phyloP scores from a whole-genome alignment of 2,888 invertebrate genomes.

The Drosophila dives region DNA sequence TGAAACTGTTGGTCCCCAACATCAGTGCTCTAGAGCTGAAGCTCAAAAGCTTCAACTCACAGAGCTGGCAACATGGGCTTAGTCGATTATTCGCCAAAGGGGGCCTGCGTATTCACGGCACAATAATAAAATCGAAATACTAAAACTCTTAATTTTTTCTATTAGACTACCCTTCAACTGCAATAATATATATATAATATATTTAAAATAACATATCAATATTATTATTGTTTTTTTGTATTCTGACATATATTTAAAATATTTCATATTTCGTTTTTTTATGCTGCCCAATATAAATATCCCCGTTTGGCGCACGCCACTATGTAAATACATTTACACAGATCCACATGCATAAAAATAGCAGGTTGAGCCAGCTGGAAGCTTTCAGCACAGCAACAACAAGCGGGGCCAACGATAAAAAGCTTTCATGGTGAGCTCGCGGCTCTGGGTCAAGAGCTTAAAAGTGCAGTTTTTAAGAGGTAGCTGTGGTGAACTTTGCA shows the following conservation, averaged over 20 bases:
- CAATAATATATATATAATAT: not conserved
- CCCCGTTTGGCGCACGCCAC: slow-evolving; percentile 15
- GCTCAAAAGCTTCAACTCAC: slow-evolving; percentile 55
- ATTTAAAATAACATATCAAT: not conserved
- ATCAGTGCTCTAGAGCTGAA: slow-evolving; percentile 53
- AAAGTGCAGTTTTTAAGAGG: slow-evolving; percentile 43
- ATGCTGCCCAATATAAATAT: not conserved
- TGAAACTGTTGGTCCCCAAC: slow-evolving; percentile 55
- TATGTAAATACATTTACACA: slow-evolving; percentile 30
- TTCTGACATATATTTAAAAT: not conserved
- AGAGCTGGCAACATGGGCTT: slow-evolving; percentile 31
- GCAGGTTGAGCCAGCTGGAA: slow-evolving; percentile 60
- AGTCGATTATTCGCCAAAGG: not conserved
- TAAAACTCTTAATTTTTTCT: not conserved
- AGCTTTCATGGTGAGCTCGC: slow-evolving; percentile 37
- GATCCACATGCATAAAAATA: slow-evolving; percentile 33
- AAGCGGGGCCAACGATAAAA: slow-evolving; percentile 18
- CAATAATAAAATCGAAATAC: no score
- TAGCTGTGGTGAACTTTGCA: slow-evolving; percentile 23
- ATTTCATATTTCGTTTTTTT: not conserved
- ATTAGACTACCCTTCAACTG: not conserved
- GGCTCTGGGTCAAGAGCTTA: slow-evolving; percentile 40
- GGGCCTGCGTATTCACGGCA: not conserved
- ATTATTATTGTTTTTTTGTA: not conserved
- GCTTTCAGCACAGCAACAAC: slow-evolving; percentile 42